Evolutionary conservation across 1,140 invertebrate species (phyloP), one percentile per base, ranked within the genome.

Genomic region (Pachypsylla venusta): DNA sequence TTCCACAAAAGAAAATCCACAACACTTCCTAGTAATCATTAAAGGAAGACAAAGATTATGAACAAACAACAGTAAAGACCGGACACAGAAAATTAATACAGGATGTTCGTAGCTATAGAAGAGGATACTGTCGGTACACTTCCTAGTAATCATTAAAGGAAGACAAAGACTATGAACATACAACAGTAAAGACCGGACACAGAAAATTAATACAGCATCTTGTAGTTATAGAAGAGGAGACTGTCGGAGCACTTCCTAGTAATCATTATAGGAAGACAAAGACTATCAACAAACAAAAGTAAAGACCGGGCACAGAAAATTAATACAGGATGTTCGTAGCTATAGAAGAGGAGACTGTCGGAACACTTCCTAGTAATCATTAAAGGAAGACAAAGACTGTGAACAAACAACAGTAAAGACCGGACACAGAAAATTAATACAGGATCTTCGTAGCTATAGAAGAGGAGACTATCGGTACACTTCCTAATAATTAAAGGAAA

Each of bases 1-100:
- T 66, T 14, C 57, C 56, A 7, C 61, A 66, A 42, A 63, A 62
- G 56, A 54, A 63, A 27, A 64, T 67, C 25, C 60, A 67, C 56
- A 64, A 63, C 30, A 54, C 27, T 16, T 62, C 62, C 28, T 65
- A 63, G 63, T 56, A 54, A 56, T 65, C 65, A 19, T 53, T 57
- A 14, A 28, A 62, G 56, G 60, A 60, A 24, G 27, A 48, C 22
- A 62, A 64, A 35, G 56, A 63, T 35, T 61, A 59, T 57, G 62
- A 63, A 19, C 62, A 63, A 56, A 35, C 61, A 5, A 25, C 56
- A 26, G 55, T 56, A n/a, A 53, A 61, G 27, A 16, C 20, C 4
- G 19, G 56, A 60, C 35, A 60, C 35, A 28, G 25, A 5, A 54
- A 30, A 19, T 56, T 14, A 22, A 58, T 64, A 40, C 24, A 27